Percentiles rank a stretch among this genome's conserved stretches.
phyloP scores from a whole-genome alignment of 1,140 invertebrate genomes.

The Eubasilissa regina region DNA sequence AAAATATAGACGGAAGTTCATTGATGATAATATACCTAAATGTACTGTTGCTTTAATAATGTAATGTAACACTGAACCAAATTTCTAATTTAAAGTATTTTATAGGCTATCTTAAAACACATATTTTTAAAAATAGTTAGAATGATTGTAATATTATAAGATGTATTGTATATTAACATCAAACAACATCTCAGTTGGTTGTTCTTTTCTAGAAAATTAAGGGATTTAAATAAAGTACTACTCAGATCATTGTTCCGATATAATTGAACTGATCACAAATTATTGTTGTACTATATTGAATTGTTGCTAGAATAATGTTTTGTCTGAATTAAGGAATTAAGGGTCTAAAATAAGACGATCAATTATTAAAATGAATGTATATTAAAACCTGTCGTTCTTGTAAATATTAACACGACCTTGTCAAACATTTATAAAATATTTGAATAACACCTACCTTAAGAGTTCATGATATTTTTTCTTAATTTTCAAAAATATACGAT shows the following conservation, averaged over 20 bases:
- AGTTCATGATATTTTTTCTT: not conserved
- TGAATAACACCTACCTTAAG: too few species aligned
- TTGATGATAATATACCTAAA: not conserved
- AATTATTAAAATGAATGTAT: slow-evolving; percentile 17
- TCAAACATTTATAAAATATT: too few species aligned
- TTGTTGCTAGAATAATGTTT: slow-evolving; percentile 5
- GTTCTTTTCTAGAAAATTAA: too few species aligned
- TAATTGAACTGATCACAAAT: not conserved
- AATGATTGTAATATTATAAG: not conserved
- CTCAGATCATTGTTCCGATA: not conserved
- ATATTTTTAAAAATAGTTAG: not conserved
- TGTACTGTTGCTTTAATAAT: not conserved
- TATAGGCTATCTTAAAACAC: too few species aligned
- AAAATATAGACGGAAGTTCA: not conserved
- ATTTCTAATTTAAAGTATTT: not conserved
- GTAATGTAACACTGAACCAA: slow-evolving; percentile 9
- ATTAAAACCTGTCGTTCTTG: slow-evolving; percentile 10
- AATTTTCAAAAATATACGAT: not conserved
- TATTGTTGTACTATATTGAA: not conserved
- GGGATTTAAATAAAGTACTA: not conserved
- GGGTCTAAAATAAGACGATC: slow-evolving; percentile 19
- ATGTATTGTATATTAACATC: not conserved
- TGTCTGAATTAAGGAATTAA: slow-evolving; percentile 13
- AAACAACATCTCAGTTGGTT: slow-evolving; percentile 6
- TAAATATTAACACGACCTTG: not conserved